phyloP scores from a whole-genome alignment of 2,113 vertebrate genomes.

The Siniperca knerii region DNA sequence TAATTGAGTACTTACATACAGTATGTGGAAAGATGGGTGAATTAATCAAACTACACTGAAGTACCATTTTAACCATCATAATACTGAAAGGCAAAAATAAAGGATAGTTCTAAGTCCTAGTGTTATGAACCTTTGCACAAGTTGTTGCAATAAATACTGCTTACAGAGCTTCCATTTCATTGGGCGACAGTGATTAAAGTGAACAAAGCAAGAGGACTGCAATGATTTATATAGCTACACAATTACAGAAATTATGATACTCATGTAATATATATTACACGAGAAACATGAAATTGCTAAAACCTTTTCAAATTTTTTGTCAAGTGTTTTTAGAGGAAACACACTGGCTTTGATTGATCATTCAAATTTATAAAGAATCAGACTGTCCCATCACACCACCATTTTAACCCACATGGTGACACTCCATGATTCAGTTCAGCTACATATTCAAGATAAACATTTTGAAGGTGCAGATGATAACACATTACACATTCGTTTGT shows the following conservation, averaged over 20 bases:
- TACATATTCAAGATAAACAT: conserved; percentile 55
- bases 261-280: conserved; percentile 11
- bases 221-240: conserved; percentile 57
- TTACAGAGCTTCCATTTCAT: conserved; percentile 43
- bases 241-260: conserved; percentile 35
- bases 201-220: conserved; percentile 52
- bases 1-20: conserved; percentile 34
- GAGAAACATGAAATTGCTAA: conserved; percentile 44
- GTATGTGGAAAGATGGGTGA: conserved; percentile 17
- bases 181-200: conserved; percentile 65
- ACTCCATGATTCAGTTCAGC: conserved; percentile 37
- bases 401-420: background rate
- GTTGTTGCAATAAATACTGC: conserved; percentile 73
- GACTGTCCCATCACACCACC: background rate
- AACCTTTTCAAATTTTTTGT: conserved; percentile 11
- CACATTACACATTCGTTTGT: conserved; percentile 61
- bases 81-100: conserved; percentile 57
- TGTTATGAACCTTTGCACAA: conserved; percentile 65
- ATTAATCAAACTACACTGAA: conserved; percentile 41
- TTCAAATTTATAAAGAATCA: conserved; percentile 9
- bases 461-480: conserved; percentile 70
- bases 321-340: conserved; percentile 12
- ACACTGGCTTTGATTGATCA: conserved; percentile 38
- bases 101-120: conserved; percentile 54
- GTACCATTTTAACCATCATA: conserved; percentile 49